These are phyloP conservation scores for Trinectes maculatus DNA, from an alignment of 2,113 vertebrate genomes.

Conservation along the genomic window DNA sequence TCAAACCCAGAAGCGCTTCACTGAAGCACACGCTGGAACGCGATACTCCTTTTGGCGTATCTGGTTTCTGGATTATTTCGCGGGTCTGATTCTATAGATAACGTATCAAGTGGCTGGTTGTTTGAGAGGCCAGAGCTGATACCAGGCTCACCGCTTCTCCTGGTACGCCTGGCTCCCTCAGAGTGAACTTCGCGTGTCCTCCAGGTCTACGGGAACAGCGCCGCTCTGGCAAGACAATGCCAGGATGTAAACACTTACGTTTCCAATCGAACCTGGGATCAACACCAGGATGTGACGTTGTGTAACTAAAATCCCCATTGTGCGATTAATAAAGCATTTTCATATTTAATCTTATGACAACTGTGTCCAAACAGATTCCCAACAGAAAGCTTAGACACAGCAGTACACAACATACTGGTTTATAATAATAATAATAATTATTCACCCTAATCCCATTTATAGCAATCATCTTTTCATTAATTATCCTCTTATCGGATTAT, in stretches of 20 bases:
- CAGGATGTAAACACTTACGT: neutral
- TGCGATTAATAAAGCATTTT: too few species aligned
- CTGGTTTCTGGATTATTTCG: conserved; percentile 30
- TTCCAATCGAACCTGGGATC: too few species aligned
- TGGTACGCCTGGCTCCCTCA: conserved; percentile 7
- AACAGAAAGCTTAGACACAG: too few species aligned
- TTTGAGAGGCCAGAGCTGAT: neutral
- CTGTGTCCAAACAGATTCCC: too few species aligned
- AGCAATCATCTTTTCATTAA: conserved; percentile 25
- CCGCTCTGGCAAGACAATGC: neutral
- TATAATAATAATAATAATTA: neutral
- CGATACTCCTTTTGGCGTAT: conserved; percentile 19
- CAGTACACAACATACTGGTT: too few species aligned
- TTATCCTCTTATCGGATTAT: conserved; percentile 22
- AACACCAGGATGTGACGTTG: too few species aligned
- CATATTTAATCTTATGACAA: too few species aligned
- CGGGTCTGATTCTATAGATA: conserved; percentile 40
- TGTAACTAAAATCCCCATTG: too few species aligned
- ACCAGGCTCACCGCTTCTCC: conserved; percentile 22
- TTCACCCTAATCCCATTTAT: conserved; percentile 19
- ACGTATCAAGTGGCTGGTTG: conserved; percentile 40
- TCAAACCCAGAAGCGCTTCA: neutral
- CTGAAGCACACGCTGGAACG: conserved; percentile 22
- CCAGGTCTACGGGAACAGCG: conserved; percentile 49
- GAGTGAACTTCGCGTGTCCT: conserved; percentile 48